phyloP scores from a whole-genome alignment of 53 echinoderm and acorn worm species.

The Apostichopus leukothele region DNA sequence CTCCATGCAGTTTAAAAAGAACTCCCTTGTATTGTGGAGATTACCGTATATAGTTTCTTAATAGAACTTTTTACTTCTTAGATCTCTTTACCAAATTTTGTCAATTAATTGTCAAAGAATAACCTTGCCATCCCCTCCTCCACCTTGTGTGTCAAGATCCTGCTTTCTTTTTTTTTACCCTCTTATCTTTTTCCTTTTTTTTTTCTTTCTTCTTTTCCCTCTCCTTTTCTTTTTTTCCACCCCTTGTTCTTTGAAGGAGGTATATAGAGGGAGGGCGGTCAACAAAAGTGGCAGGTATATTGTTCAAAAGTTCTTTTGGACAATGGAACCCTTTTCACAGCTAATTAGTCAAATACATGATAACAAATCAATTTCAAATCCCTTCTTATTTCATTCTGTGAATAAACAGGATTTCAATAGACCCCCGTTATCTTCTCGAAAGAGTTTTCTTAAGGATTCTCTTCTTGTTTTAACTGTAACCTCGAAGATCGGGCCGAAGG shows the following conservation, averaged over 20 bases:
- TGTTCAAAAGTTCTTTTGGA: neutral
- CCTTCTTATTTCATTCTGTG: neutral
- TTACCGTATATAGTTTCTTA: neutral
- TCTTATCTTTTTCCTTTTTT: neutral
- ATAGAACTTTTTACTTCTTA: too few species aligned
- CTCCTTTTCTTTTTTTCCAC: neutral
- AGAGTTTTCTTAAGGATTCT: too few species aligned
- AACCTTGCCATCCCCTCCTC: neutral
- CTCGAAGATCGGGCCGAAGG: too few species aligned
- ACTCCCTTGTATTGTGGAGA: constrained; percentile 13
- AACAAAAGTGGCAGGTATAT: neutral
- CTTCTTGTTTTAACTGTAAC: too few species aligned
- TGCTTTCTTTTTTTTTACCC: neutral
- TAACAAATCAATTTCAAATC: constrained; percentile 10
- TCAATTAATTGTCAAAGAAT: constrained; percentile 25
- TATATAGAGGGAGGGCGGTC: neutral
- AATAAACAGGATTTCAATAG: constrained; percentile 1
- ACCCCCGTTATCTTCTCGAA: neutral
- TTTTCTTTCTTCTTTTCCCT: neutral
- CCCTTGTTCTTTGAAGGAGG: neutral
- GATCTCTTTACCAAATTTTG: neutral
- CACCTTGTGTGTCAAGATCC: neutral
- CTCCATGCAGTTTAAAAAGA: neutral
- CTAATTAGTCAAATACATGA: constrained; percentile 26
- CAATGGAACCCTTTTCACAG: constrained; percentile 26